These are phyloP conservation scores for Oreochromis grahami DNA, from an alignment of 2,797 vertebrate genomes.

Conservation along the genomic window DNA sequence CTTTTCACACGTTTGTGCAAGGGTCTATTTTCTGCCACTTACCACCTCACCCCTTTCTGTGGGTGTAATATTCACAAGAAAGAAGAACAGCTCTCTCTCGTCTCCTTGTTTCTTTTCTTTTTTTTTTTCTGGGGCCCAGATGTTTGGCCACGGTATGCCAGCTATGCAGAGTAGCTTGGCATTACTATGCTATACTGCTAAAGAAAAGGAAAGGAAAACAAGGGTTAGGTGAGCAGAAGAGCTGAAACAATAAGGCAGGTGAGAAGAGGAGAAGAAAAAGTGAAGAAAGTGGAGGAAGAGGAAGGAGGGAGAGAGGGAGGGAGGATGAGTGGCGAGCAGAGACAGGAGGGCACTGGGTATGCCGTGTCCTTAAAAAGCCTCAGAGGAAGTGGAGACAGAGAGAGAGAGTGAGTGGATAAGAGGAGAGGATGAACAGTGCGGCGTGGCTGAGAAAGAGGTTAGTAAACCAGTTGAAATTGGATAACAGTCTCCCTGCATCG, in stretches of 20 bases:
- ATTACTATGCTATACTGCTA: conserved; percentile 25
- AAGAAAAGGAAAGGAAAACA: background rate
- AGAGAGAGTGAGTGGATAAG: conserved; percentile 33
- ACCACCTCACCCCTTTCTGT: conserved; percentile 11
- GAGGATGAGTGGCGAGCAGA: conserved; percentile 9
- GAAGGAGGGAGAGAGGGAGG: background rate
- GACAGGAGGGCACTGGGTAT: conserved; percentile 51
- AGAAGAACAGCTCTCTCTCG: conserved; percentile 13
- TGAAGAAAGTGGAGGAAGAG: conserved; percentile 1
- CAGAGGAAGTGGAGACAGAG: conserved; percentile 45
- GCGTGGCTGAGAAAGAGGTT: conserved; percentile 68
- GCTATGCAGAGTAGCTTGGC: conserved; percentile 16
- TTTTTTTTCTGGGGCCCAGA: conserved; percentile 39
- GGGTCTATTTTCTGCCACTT: conserved; percentile 35
- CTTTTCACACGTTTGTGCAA: conserved; percentile 32
- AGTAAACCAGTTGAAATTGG: conserved; percentile 73
- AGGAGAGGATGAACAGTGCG: conserved; percentile 64
- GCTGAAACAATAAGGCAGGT: conserved; percentile 24
- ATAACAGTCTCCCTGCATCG: conserved; percentile 50
- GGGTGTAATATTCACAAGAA: conserved; percentile 31
- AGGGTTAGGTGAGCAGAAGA: background rate
- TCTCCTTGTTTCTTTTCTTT: background rate
- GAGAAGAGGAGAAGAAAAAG: background rate
- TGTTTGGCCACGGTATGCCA: conserved; percentile 18
- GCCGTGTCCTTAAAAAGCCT: conserved; percentile 65